phyloP scores from a whole-genome alignment of 1,140 invertebrate species.

The Neodiprion lecontei region DNA sequence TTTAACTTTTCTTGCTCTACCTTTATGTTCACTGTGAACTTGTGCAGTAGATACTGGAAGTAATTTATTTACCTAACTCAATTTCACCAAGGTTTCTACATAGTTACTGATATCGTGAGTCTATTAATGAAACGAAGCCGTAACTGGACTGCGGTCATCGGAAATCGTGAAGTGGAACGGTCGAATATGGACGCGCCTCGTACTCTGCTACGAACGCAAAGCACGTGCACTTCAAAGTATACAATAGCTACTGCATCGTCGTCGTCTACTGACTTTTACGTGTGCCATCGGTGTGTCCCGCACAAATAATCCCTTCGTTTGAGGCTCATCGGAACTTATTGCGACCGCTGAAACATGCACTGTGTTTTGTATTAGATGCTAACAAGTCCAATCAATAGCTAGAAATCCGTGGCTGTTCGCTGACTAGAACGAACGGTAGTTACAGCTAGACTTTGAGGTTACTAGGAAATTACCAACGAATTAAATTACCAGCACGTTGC shows the following conservation, averaged over 20 bases:
- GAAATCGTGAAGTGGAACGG: background rate
- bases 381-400: background rate
- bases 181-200: conserved; percentile 4
- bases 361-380: background rate
- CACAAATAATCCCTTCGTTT: background rate
- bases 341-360: background rate
- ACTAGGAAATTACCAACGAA: background rate
- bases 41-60: too few relatives aligned
- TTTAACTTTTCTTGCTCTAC: background rate
- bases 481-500: background rate
- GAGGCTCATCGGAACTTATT: background rate
- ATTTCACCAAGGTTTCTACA: too few relatives aligned
- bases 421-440: background rate
- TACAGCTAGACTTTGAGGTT: background rate
- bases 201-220: background rate
- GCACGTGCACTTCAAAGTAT: background rate
- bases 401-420: background rate
- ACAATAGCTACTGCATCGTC: background rate
- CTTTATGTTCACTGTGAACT: background rate
- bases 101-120: too few relatives aligned
- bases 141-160: conserved; percentile 3
- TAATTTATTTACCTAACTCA: too few relatives aligned
- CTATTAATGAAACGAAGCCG: conserved; percentile 4
- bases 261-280: background rate
- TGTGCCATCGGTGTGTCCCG: background rate